Percentiles rank a stretch among this genome's conserved stretches.
phyloP scores from a whole-genome alignment of 2,888 invertebrate genomes.

The Orthosia cruda region DNA sequence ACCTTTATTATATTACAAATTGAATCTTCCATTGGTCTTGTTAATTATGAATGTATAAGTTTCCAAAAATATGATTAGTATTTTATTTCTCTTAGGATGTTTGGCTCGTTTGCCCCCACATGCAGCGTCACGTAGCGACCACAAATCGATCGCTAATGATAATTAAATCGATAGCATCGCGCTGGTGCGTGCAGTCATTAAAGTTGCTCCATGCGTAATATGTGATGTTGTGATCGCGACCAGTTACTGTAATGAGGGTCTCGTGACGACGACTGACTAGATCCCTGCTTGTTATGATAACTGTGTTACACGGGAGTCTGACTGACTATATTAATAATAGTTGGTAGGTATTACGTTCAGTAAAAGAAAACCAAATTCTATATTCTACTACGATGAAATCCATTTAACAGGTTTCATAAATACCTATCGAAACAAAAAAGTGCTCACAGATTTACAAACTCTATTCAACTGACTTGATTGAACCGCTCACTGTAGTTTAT shows the following conservation, averaged over 20 bases:
- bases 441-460: not conserved
- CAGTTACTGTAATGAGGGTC: conserved; percentile 55
- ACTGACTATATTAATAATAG: not conserved
- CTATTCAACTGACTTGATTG: not conserved
- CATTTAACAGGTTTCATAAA: not conserved
- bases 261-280: conserved; percentile 66
- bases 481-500: not conserved
- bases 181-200: conserved; percentile 1
- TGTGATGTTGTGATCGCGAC: conserved; percentile 14
- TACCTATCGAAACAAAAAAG: too few relatives aligned
- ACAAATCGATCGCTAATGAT: conserved; percentile 17
- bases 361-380: not conserved
- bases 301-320: not conserved
- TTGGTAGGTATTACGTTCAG: too few relatives aligned
- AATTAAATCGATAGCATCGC: conserved; percentile 39
- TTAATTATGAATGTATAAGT: not conserved
- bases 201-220: not conserved
- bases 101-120: not conserved
- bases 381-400: not conserved
- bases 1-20: not conserved
- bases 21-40: not conserved
- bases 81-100: not conserved
- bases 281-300: not conserved
- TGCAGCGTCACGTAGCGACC: conserved; percentile 27
- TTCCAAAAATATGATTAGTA: not conserved